Percentiles rank a stretch among this genome's conserved stretches.
Conservation (phyloP, 2,888 invertebrate species). For the Vannuccia rotundouncinata region DNA sequence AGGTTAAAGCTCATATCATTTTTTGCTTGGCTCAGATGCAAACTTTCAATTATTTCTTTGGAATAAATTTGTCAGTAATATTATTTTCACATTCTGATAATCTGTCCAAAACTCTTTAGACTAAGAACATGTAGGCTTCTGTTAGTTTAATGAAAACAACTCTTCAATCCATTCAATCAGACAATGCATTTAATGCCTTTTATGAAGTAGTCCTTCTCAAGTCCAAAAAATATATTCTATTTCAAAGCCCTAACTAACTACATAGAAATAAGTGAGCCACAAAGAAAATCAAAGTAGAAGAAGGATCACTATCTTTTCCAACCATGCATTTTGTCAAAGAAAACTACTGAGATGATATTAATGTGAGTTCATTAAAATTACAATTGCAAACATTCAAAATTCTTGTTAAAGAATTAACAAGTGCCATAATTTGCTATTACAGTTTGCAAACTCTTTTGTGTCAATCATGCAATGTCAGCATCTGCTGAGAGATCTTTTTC, state of each 20-base stretch:
- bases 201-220: not conserved
- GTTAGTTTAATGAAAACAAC: not conserved
- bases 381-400: not conserved
- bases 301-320: not conserved
- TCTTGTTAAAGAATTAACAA: not conserved
- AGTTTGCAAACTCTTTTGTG: not conserved
- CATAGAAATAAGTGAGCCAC: not conserved
- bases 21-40: not conserved
- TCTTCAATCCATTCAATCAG: not conserved
- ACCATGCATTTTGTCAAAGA: not conserved
- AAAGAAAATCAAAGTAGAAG: not conserved
- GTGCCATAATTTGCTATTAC: not conserved
- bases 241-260: not conserved
- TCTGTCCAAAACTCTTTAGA: not conserved
- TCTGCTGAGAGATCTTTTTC: not conserved
- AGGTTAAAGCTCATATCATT: conserved; percentile 9
- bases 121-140: not conserved
- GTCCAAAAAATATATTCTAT: not conserved
- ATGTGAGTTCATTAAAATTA: not conserved
- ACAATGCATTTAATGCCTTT: not conserved
- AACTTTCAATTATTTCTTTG: conserved; percentile 23
- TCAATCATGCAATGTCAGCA: not conserved
- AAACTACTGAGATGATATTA: not conserved
- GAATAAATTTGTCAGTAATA: not conserved
- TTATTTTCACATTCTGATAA: no score